Percentiles rank a stretch among this genome's conserved stretches.
These are phyloP conservation scores for Rhadina sibilatrix DNA, from an alignment of 2,113 vertebrate species.

Conservation along the genomic window DNA sequence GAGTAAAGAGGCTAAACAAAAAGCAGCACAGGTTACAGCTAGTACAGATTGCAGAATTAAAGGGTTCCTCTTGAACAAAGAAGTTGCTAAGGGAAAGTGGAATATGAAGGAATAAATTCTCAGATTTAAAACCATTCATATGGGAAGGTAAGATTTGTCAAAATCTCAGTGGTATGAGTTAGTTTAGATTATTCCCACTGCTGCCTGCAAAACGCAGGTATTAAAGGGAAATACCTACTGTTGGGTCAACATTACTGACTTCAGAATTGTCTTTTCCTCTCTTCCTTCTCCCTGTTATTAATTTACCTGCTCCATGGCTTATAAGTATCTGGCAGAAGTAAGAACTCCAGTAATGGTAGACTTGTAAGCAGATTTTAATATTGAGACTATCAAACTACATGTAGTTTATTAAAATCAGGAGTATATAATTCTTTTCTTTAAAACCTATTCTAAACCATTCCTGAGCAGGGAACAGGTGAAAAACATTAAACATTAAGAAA, in stretches of 20 bases:
- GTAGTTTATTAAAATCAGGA: background rate
- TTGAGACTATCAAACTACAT: background rate
- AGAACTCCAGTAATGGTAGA: background rate
- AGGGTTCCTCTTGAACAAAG: background rate
- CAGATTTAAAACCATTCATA: background rate
- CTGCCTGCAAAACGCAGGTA: background rate
- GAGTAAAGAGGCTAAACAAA: background rate
- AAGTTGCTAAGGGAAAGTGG: background rate
- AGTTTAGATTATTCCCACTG: background rate
- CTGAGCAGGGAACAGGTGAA: background rate
- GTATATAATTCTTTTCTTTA: background rate
- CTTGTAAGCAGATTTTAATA: background rate
- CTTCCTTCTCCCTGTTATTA: background rate
- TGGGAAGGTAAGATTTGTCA: background rate
- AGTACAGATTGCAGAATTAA: background rate
- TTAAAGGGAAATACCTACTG: background rate
- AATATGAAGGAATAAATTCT: background rate
- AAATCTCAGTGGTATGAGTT: background rate
- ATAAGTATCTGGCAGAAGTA: background rate
- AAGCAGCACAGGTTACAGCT: background rate
- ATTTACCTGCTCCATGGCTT: background rate
- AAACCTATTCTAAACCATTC: background rate
- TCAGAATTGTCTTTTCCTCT: background rate
- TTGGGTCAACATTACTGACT: background rate
- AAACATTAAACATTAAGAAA: background rate